Evolutionary conservation across 2,797 vertebrate species (phyloP), one percentile per base, ranked within the genome.

Genomic region (Leptatherina wallacei): DNA sequence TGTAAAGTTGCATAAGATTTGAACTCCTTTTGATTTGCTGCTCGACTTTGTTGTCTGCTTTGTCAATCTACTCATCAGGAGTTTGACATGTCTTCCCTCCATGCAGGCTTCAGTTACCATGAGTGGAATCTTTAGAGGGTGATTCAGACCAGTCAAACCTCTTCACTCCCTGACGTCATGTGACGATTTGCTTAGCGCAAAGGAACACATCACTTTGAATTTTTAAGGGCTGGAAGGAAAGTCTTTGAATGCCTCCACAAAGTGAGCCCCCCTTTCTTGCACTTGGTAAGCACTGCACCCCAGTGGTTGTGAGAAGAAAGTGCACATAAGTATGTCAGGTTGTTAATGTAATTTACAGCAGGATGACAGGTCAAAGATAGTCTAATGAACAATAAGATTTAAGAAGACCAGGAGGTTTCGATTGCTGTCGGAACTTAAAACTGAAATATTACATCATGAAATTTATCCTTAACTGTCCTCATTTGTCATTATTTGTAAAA

Each of bases 261-360:
- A 47, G 2, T 1, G 4, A 63, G 24, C 16, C 30, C 1, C 27
- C 5, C 5, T 32, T 11, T 55, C 57, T n/a, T 68, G 69, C 22
- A 65, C 72, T 84, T 79, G 69, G 83, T 61, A 62, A 89, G 71
- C 78, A 90, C 85, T 91, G 94, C 93, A 6, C 86, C 78, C 94
- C 72, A 82, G 92, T 89, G 94, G 93, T 22, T 11, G 24, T 27
- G 27, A 36, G 36, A 18, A 11, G 62, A 38, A 81, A 78, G 36
- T 88, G 74, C 88, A 89, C 5, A 0, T 22, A 4, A 8, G n/a
- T 18, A 6, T 18, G n/a, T 9, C 1, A 24, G 18, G 18, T 54
- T 42, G 65, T 24, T 20, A 22, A 49, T 24, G 0, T 35, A 36
- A 30, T 40, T 22, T 61, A 52, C 24, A 30, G 12, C 58, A 22